These are phyloP conservation scores for Meloidogyne hapla DNA, from an alignment of 1,140 invertebrate genomes.

Conservation along the genomic window DNA sequence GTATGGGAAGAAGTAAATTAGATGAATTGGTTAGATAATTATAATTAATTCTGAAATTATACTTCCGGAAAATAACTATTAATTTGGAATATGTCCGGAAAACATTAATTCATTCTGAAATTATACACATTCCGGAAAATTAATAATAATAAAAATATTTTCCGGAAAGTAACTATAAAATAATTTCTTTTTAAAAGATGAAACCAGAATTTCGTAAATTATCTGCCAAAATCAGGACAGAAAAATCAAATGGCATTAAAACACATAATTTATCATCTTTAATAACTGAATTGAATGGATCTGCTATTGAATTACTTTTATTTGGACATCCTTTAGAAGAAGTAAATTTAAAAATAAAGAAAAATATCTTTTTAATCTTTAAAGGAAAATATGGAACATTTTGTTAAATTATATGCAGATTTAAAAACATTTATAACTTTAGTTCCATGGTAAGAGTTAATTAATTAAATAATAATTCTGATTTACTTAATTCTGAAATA, in stretches of 20 bases:
- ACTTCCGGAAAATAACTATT: too few relatives aligned
- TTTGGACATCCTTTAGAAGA: slow-evolving; percentile 22
- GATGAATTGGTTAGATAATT: slow-evolving; percentile 15
- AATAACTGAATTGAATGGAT: slow-evolving; percentile 12
- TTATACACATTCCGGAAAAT: too few relatives aligned
- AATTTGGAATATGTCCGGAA: too few relatives aligned
- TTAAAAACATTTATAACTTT: slow-evolving; percentile 7
- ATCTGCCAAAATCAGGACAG: slow-evolving; percentile 17
- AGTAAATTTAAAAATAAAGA: not conserved
- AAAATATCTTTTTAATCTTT: not conserved
- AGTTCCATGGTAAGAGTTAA: not conserved
- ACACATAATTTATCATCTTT: not conserved
- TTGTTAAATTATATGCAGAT: not conserved
- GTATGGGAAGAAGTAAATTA: slow-evolving; percentile 20
- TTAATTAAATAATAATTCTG: too few relatives aligned
- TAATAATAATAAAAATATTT: too few relatives aligned
- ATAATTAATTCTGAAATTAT: too few relatives aligned
- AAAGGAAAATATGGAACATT: not conserved
- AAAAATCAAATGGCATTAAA: not conserved
- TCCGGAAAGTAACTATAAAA: too few relatives aligned
- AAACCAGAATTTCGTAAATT: slow-evolving; percentile 19
- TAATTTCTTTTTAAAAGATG: too few relatives aligned
- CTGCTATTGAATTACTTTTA: slow-evolving; percentile 19
- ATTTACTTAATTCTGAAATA: too few relatives aligned
- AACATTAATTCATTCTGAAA: too few relatives aligned